These are phyloP conservation scores for Pollimyrus isidori DNA, from an alignment of 2,113 vertebrate species.

Conservation along the genomic window DNA sequence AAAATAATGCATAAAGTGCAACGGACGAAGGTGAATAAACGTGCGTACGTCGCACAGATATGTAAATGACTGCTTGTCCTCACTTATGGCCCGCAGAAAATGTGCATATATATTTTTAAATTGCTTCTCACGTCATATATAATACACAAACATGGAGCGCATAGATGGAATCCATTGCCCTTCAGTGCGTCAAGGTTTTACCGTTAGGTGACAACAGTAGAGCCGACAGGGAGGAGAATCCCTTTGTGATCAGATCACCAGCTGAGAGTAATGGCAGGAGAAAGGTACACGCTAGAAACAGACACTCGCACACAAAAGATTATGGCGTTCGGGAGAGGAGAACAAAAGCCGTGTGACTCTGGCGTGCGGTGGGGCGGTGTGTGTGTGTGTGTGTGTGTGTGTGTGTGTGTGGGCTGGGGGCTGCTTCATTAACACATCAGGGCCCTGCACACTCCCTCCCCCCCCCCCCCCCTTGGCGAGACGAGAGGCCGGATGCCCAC, in stretches of 20 bases:
- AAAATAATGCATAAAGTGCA: background rate
- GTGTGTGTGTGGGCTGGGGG: slow-evolving; percentile 48
- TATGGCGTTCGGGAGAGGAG: background rate
- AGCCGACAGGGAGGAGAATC: background rate
- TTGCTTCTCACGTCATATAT: background rate
- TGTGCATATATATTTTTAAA: background rate
- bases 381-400: background rate
- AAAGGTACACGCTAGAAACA: background rate
- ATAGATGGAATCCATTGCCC: background rate
- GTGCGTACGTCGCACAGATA: background rate
- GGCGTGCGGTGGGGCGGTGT: background rate
- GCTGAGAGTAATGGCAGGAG: background rate
- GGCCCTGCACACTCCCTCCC: background rate
- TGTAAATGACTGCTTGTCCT: background rate
- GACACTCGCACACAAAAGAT: background rate
- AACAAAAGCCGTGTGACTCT: background rate
- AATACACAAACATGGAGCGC: background rate
- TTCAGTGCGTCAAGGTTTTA: background rate
- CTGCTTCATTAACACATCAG: slow-evolving; percentile 58
- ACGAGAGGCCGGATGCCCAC: slow-evolving; percentile 40
- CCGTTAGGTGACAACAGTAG: background rate
- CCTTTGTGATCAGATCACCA: background rate
- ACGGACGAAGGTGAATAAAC: background rate
- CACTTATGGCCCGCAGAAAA: background rate
- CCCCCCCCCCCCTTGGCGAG: background rate